Conservation (phyloP, 2,888 invertebrate species). For the Villa cingulata region DNA sequence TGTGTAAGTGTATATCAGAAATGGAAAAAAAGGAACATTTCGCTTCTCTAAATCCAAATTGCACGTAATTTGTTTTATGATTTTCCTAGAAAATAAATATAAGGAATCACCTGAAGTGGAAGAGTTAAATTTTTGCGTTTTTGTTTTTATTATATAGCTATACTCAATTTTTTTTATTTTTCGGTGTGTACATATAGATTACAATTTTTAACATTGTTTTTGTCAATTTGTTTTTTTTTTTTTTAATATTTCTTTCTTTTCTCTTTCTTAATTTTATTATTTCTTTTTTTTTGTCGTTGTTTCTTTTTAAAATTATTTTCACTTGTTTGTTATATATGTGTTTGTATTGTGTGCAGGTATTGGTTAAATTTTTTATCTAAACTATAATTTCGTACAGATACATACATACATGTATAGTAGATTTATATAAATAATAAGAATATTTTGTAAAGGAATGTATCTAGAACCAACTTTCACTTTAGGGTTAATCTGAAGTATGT, state of each 20-base stretch:
- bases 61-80: conserved; percentile 12
- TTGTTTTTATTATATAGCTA: neutral
- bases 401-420: neutral
- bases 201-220: no score
- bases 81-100: conserved; percentile 6
- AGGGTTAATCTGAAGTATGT: conserved; percentile 1
- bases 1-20: neutral
- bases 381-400: no score
- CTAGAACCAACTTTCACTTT: conserved; percentile 9
- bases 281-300: neutral
- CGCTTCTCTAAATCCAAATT: neutral
- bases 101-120: conserved; percentile 12
- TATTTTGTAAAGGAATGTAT: conserved; percentile 1
- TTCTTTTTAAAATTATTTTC: no score
- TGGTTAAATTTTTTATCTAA: no score
- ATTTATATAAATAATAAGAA: neutral
- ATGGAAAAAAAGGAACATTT: neutral
- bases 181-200: no score
- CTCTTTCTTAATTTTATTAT: neutral
- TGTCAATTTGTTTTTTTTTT: neutral
- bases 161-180: neutral
- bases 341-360: no score
- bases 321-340: no score
- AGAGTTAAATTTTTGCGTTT: conserved; percentile 9
- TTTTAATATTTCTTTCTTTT: neutral